Evolutionary conservation across 2,797 vertebrate species (phyloP).

Genomic region (Uromys caudimaculatus): DNA sequence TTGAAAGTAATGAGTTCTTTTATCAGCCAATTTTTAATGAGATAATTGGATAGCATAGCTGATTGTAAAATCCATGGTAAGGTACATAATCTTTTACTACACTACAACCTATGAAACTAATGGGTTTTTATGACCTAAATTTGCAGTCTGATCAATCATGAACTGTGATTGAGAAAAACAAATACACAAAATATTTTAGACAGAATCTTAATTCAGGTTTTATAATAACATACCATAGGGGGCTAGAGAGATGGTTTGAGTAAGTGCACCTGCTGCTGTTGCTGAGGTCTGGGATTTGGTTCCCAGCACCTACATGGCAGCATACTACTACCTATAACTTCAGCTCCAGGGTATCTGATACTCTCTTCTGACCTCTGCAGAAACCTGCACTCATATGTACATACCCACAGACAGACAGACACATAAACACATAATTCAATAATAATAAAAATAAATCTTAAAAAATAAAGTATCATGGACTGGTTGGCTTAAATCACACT

Average conservation of each 20-base stretch:
- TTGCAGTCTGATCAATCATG: not conserved
- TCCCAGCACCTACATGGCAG: not conserved
- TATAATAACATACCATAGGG: not conserved
- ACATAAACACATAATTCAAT: not conserved
- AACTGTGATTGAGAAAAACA: constrained; percentile 21
- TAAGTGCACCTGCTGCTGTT: not conserved
- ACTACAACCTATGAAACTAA: constrained; percentile 31
- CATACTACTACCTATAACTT: not conserved
- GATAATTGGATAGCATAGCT: constrained; percentile 3
- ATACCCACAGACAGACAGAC: not conserved
- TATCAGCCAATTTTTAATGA: constrained; percentile 67
- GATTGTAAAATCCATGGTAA: constrained; percentile 62
- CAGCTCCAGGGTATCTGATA: not conserved
- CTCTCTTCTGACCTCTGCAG: not conserved
- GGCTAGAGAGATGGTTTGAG: not conserved
- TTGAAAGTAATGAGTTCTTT: constrained; percentile 71
- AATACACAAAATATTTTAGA: constrained; percentile 22
- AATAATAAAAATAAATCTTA: not conserved
- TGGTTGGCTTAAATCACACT: not conserved
- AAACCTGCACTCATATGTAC: not conserved
- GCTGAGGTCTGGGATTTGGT: not conserved
- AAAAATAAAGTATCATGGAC: not conserved
- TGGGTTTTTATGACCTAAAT: not conserved
- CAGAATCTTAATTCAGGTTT: not conserved
- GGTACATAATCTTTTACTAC: constrained; percentile 69